Evolutionary conservation across 1,140 invertebrate genomes (phyloP), one percentile per base, ranked within the genome.

Genomic region (Brachionus rubens): DNA sequence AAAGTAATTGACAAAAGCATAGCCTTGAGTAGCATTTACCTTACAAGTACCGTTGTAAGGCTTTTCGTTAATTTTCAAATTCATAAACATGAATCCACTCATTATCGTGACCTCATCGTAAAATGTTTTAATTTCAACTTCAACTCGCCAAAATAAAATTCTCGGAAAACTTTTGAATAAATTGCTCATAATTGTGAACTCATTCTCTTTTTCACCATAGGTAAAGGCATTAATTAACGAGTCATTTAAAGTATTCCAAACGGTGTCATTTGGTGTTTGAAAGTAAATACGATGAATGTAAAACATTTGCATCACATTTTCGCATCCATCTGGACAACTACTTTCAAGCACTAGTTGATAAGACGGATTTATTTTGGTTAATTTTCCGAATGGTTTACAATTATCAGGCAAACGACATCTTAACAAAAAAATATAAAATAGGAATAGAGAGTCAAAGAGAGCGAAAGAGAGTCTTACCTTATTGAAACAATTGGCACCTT

Each of bases 1-100:
- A 36, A 67, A 67, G n/a, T n/a, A n/a, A n/a, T n/a, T n/a, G 36
- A n/a, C 2, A 36, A 70, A n/a, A n/a, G 41, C 67, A 24, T 26
- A 48, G 0, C 67, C 67, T 10, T 21, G 21, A 16, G 40, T 19
- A 7, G 40, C 19, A 16, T 70, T 50, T 1, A 70, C 36, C 7
- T n/a, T 24, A 33, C 67, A 70, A 1, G 67, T 21, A 26, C 67
- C 67, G 28, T 48, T 47, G n/a, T 0, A 70, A n/a, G n/a, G n/a
- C n/a, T n/a, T n/a, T n/a, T n/a, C n/a, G n/a, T n/a, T n/a, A n/a
- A n/a, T n/a, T n/a, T 70, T 70, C 33, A 62, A 62, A 40, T 41
- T 40, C 6, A 62, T 6, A 62, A 16, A 33, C 14, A 16, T 62
- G 9, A 5, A 36, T 28, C 56, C 56, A 0, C 21, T 0, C 5